Evolutionary conservation across 1,140 invertebrate genomes (phyloP).

Genomic region (Panagrolaimus sp.): DNA sequence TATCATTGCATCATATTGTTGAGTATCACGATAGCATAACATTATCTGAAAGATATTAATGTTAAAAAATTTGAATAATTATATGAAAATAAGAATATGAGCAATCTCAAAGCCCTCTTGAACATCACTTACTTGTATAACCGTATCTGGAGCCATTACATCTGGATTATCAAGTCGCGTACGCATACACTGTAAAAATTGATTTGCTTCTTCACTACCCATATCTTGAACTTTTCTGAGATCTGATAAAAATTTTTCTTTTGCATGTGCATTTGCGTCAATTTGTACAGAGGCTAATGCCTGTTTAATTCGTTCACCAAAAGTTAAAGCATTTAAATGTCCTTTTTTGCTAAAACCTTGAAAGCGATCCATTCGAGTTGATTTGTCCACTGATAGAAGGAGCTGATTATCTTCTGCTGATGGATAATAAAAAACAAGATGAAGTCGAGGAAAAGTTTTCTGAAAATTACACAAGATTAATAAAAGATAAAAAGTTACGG

Average conservation of each 20-base stretch:
- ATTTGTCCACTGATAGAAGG: constrained; percentile 40
- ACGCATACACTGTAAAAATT: constrained; percentile 79
- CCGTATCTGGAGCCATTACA: constrained; percentile 72
- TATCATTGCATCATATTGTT: constrained; percentile 97
- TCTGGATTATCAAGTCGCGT: constrained; percentile 90
- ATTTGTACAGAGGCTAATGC: constrained; percentile 82
- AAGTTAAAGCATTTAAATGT: constrained; percentile 21
- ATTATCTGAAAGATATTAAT: constrained; percentile 27
- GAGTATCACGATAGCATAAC: constrained; percentile 53
- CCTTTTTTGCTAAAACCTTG: background rate
- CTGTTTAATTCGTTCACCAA: constrained; percentile 46
- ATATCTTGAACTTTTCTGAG: constrained; percentile 83
- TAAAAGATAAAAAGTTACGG: constrained; percentile 1
- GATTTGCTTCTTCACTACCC: constrained; percentile 75
- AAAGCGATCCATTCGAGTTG: constrained; percentile 31
- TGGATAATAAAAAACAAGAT: constrained; percentile 46
- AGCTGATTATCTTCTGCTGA: constrained; percentile 29
- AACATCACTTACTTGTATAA: constrained; percentile 30
- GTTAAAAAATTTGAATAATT: background rate
- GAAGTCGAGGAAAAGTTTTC: constrained; percentile 51
- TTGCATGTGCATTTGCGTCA: constrained; percentile 75
- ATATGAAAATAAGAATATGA: too few species aligned
- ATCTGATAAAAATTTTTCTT: constrained; percentile 93
- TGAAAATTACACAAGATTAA: constrained; percentile 14
- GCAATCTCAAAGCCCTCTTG: too few species aligned